Evolutionary conservation across 2,888 invertebrate genomes (phyloP).

Genomic region (Mesorhabditis spiculigera): DNA sequence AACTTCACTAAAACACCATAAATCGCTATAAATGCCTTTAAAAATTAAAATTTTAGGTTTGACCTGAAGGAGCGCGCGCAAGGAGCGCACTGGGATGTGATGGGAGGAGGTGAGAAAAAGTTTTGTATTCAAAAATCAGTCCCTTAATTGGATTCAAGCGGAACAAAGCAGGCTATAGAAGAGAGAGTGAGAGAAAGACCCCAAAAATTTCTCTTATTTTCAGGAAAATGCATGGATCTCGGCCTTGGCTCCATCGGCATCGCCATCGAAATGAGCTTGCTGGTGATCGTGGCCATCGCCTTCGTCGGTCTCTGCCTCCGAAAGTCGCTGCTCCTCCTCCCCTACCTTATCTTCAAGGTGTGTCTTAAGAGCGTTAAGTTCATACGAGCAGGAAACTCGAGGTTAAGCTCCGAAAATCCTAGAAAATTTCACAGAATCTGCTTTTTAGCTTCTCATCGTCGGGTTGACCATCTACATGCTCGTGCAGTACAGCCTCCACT

Average conservation of each 20-base stretch:
- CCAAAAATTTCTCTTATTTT: not conserved
- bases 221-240: not conserved
- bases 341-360: not conserved
- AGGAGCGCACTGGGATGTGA: no score
- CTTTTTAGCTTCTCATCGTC: not conserved
- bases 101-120: no score
- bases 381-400: no score
- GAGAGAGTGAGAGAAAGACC: no score
- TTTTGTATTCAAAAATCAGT: no score
- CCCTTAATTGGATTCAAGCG: no score
- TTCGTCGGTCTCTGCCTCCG: not conserved
- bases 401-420: no score
- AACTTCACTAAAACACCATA: no score
- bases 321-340: slow-evolving; percentile 1
- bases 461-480: not conserved
- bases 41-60: no score
- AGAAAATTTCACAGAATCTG: not conserved
- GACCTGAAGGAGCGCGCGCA: no score
- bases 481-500: not conserved
- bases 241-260: not conserved
- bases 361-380: not conserved
- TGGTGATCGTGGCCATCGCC: not conserved
- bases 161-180: no score
- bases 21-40: no score
- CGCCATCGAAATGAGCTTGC: not conserved